Evolutionary conservation across 1,140 invertebrate species (phyloP).

Genomic region (Himalopsyche phryganea): DNA sequence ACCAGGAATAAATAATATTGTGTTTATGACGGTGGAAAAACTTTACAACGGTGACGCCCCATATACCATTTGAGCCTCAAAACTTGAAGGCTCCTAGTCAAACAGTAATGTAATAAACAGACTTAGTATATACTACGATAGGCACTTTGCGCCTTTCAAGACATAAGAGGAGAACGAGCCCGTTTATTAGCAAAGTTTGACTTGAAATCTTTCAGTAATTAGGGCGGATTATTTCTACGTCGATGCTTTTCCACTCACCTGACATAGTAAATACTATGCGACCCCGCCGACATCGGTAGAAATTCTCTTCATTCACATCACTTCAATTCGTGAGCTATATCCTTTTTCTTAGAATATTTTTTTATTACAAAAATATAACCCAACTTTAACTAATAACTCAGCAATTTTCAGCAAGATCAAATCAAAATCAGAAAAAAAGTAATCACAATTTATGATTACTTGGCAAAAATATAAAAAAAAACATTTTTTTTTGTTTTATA

Average conservation of each 20-base stretch:
- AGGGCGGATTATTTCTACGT: constrained; percentile 45
- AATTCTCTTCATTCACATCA: no score
- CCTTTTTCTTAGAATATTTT: no score
- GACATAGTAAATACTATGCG: constrained; percentile 27
- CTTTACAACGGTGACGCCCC: constrained; percentile 4
- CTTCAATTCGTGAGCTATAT: no score
- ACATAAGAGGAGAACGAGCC: constrained; percentile 41
- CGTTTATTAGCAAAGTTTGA: constrained; percentile 51
- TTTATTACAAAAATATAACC: no score
- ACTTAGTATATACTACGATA: constrained; percentile 27
- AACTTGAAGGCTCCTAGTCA: constrained; percentile 23
- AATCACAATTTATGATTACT: no score
- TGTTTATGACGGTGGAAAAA: not conserved
- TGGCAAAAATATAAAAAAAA: no score
- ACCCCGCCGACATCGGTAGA: not conserved
- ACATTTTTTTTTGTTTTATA: no score
- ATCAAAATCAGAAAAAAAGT: no score
- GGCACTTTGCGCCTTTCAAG: constrained; percentile 31
- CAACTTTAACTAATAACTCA: no score
- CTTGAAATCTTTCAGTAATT: constrained; percentile 49
- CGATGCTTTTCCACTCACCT: constrained; percentile 36
- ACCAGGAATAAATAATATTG: no score
- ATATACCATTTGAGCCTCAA: constrained; percentile 9
- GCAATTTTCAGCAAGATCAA: no score
- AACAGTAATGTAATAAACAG: constrained; percentile 32